A percentile compares a stretch with the other conserved stretches of the same genome.
Evolutionary conservation across 2,797 vertebrate genomes (phyloP).

Genomic region (Threskiornis aethiopicus): DNA sequence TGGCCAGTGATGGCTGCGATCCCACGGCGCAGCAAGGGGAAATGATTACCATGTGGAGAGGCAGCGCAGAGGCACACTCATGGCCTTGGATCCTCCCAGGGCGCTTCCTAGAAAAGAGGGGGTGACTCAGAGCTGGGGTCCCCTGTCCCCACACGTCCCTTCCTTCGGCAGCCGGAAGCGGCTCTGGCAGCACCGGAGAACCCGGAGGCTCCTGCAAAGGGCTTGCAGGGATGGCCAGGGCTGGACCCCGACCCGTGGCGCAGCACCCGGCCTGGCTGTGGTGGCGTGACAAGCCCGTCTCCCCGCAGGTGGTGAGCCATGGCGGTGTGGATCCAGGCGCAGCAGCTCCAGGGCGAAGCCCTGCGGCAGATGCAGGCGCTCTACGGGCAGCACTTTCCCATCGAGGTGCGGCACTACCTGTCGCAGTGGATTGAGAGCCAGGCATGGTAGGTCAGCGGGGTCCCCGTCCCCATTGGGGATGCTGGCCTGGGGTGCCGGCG

Average conservation of each 20-base stretch:
- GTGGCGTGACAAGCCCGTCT: background rate
- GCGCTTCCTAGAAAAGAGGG: background rate
- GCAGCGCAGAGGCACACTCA: background rate
- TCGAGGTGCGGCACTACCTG: constrained; percentile 96
- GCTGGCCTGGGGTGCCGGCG: accelerated
- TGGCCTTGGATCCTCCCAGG: background rate
- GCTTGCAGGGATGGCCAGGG: background rate
- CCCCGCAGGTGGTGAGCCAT: constrained; percentile 80
- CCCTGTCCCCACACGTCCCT: accelerated
- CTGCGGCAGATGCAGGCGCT: constrained; percentile 96
- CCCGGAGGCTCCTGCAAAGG: accelerated
- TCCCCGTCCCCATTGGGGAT: accelerated
- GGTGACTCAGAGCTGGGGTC: background rate
- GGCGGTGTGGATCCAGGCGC: constrained; percentile 96
- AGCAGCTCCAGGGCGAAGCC: constrained; percentile 96
- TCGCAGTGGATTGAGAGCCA: constrained; percentile 94
- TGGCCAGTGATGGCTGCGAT: background rate
- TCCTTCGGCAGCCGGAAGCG: background rate
- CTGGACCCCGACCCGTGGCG: accelerated
- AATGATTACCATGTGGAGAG: constrained; percentile 19
- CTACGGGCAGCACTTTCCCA: constrained; percentile 98
- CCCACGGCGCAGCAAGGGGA: background rate
- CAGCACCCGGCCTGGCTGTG: accelerated
- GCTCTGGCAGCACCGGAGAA: background rate
- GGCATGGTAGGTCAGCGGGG: constrained; percentile 80